Conservation (phyloP, 2,797 vertebrate genomes). For the Discoglossus pictus region DNA sequence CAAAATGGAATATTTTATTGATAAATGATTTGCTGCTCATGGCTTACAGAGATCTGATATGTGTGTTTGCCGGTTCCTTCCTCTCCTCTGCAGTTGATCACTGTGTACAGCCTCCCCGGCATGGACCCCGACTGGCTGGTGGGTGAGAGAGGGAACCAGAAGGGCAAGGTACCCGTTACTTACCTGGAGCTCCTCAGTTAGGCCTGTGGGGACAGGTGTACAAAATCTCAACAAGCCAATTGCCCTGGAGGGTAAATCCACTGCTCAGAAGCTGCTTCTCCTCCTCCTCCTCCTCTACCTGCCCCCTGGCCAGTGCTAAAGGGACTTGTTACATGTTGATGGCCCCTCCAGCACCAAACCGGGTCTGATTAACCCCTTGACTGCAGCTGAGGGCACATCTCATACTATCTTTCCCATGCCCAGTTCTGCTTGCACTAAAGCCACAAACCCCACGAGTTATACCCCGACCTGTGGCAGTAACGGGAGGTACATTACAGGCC, state of each 20-base stretch:
- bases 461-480: too few species aligned
- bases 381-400: constrained; percentile 15
- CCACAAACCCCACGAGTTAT: not conserved
- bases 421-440: constrained; percentile 38
- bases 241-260: not conserved
- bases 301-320: not conserved
- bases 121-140: constrained; percentile 97
- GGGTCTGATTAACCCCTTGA: constrained; percentile 4
- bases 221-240: constrained; percentile 26
- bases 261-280: constrained; percentile 11
- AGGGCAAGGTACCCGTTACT: constrained; percentile 93
- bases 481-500: too few species aligned
- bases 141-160: constrained; percentile 90
- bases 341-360: not conserved
- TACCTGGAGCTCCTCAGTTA: constrained; percentile 95
- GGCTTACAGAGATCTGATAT: too few species aligned
- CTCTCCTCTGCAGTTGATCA: constrained; percentile 80
- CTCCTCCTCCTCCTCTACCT: constrained; percentile 7
- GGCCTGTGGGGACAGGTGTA: constrained; percentile 44
- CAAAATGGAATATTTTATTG: too few species aligned
- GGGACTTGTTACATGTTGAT: not conserved
- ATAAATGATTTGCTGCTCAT: too few species aligned
- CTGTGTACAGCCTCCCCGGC: constrained; percentile 91
- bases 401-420: constrained; percentile 2
- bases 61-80: not conserved